Evolutionary conservation across 2,888 invertebrate genomes (phyloP).

Genomic region (Myathropa florea): DNA sequence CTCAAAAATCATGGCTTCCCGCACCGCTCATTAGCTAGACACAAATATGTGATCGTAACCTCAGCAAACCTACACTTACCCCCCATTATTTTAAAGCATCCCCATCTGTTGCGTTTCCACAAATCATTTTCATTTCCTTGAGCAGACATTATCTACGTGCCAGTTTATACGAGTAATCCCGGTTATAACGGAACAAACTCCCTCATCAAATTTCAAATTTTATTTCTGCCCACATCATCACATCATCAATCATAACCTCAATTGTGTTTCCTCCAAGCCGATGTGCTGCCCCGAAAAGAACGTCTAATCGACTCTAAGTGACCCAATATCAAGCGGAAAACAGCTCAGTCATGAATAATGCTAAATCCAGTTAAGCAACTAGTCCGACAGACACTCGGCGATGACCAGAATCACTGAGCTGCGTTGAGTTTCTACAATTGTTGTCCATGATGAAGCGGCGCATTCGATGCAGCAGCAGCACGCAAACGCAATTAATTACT

Average conservation of each 20-base stretch:
- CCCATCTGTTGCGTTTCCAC: slow-evolving; percentile 2
- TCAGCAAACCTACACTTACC: not conserved
- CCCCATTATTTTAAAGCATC: not conserved
- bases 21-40: too few species aligned
- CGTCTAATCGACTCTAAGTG: slow-evolving; percentile 16
- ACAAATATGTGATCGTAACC: too few species aligned
- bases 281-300: not conserved
- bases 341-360: not conserved
- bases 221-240: slow-evolving; percentile 10
- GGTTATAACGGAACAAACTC: not conserved
- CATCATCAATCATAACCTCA: slow-evolving; percentile 34
- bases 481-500: slow-evolving; percentile 49
- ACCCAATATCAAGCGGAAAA: slow-evolving; percentile 1
- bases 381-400: slow-evolving; percentile 9
- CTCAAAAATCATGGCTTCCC: too few species aligned
- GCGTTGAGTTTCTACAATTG: slow-evolving; percentile 11
- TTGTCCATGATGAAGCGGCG: not conserved
- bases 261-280: not conserved
- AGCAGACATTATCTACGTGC: not conserved
- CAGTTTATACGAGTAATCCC: not conserved
- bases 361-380: slow-evolving; percentile 27
- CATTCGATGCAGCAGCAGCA: slow-evolving; percentile 20
- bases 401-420: slow-evolving; percentile 14
- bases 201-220: not conserved
- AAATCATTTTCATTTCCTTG: not conserved